phyloP scores from a whole-genome alignment of 2,888 invertebrate genomes.

The Caenorhabditis angaria region DNA sequence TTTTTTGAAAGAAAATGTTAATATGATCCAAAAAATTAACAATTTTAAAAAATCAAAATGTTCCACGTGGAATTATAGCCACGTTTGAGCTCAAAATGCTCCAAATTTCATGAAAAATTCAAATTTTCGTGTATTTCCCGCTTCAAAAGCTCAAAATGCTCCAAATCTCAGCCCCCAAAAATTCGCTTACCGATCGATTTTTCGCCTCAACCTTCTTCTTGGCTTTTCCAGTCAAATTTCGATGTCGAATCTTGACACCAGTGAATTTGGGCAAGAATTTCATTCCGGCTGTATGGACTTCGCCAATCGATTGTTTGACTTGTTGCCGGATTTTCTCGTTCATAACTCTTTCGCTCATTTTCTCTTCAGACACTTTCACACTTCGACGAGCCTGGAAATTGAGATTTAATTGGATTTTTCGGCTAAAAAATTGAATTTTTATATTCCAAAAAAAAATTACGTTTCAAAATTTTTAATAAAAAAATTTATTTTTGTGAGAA shows the following conservation, averaged over 20 bases:
- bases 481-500: too few relatives aligned
- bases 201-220: constrained; percentile 49
- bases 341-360: constrained; percentile 39
- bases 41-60: too few relatives aligned
- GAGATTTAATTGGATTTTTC: constrained; percentile 4
- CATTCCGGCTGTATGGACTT: constrained; percentile 61
- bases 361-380: constrained; percentile 39
- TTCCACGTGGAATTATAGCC: too few relatives aligned
- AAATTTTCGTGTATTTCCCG: too few relatives aligned
- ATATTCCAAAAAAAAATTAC: too few relatives aligned
- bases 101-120: constrained; percentile 3
- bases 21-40: too few relatives aligned
- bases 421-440: too few relatives aligned
- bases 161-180: too few relatives aligned
- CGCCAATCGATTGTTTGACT: constrained; percentile 61
- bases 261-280: constrained; percentile 68
- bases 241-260: constrained; percentile 64
- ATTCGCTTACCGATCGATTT: background rate
- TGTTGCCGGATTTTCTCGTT: constrained; percentile 54
- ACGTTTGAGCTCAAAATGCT: background rate
- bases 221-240: constrained; percentile 47
- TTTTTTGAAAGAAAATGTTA: too few relatives aligned
- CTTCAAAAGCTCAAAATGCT: too few relatives aligned
- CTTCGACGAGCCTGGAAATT: constrained; percentile 54
- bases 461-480: background rate